Conservation (phyloP, 2,113 vertebrate genomes). For the Rattus rattus region DNA sequence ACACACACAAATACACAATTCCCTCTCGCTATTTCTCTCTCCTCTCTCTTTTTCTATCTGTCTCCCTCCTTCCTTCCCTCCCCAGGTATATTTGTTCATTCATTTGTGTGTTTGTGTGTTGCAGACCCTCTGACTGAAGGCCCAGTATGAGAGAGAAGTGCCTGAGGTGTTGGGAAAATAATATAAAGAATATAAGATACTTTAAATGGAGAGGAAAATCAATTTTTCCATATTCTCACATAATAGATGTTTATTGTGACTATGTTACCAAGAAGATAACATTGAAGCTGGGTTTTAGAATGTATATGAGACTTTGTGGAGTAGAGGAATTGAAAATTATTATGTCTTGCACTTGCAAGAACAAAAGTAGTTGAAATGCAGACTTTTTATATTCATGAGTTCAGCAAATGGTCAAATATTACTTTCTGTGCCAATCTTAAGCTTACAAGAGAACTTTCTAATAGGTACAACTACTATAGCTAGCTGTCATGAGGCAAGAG, state of each 20-base stretch:
- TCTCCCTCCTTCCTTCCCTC: not conserved
- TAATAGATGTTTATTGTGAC: not conserved
- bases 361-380: not conserved
- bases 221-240: not conserved
- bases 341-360: not conserved
- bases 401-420: not conserved
- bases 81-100: rapidly evolving
- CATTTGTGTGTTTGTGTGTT: not conserved
- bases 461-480: not conserved
- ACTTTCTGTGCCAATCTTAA: not conserved
- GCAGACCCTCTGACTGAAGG: not conserved
- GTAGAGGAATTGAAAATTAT: not conserved
- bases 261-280: not conserved
- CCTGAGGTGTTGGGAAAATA: not conserved
- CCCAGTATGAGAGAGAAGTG: not conserved
- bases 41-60: not conserved
- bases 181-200: not conserved
- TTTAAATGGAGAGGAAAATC: not conserved
- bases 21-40: not conserved
- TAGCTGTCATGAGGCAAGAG: not conserved
- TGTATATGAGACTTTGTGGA: not conserved
- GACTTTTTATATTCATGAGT: not conserved
- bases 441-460: not conserved
- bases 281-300: not conserved
- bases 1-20: not conserved